Conservation (phyloP, 53 echinoderm and acorn worm genomes). For the Hippasteria phrygiana region DNA sequence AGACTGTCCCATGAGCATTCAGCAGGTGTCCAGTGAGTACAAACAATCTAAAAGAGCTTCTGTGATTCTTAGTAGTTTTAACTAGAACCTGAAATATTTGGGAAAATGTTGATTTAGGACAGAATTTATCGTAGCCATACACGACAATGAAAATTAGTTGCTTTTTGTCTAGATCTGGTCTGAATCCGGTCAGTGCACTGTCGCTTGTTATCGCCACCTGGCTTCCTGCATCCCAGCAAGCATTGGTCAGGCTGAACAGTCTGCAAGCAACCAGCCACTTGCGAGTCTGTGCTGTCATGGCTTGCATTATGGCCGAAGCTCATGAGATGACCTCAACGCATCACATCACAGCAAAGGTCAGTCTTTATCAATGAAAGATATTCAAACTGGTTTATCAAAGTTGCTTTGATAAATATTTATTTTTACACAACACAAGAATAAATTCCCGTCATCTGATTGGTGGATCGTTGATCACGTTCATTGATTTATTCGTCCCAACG, state of each 20-base stretch:
- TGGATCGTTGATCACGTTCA: too few relatives aligned
- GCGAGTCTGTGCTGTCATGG: slow-evolving; percentile 90
- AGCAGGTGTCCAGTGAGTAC: slow-evolving; percentile 57
- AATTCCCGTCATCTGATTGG: too few relatives aligned
- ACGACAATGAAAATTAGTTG: not conserved
- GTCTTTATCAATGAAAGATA: not conserved
- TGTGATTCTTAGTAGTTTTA: too few relatives aligned
- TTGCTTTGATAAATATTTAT: not conserved
- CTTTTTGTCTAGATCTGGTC: slow-evolving; percentile 10
- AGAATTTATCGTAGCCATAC: not conserved
- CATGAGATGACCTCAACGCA: slow-evolving; percentile 74
- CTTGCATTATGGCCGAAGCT: slow-evolving; percentile 90
- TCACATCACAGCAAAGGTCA: slow-evolving; percentile 77
- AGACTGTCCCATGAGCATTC: slow-evolving; percentile 46
- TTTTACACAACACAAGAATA: too few relatives aligned
- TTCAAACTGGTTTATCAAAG: not conserved
- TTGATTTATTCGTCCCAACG: too few relatives aligned
- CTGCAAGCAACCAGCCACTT: slow-evolving; percentile 66
- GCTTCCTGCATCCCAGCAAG: slow-evolving; percentile 54
- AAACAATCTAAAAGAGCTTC: not conserved
- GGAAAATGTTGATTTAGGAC: too few relatives aligned
- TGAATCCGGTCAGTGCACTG: slow-evolving; percentile 54
- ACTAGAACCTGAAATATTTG: too few relatives aligned
- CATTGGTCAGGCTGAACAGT: slow-evolving; percentile 42
- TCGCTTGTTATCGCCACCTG: slow-evolving; percentile 43